phyloP scores from a whole-genome alignment of 2,797 vertebrate species.

The Triplophysa bombifrons region DNA sequence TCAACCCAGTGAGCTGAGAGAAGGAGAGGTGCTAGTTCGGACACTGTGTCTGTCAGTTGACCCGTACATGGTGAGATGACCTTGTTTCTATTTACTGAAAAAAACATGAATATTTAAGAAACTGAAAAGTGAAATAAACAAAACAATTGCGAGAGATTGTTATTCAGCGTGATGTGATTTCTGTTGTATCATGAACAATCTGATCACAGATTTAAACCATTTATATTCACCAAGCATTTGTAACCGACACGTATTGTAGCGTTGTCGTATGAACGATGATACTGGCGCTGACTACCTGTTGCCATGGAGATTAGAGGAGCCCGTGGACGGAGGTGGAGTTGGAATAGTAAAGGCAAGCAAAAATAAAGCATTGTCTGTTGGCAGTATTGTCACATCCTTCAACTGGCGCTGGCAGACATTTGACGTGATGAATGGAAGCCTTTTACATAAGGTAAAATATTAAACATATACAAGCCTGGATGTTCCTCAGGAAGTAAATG shows the following conservation, averaged over 20 bases:
- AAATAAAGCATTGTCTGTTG: constrained; percentile 66
- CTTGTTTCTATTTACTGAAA: neutral
- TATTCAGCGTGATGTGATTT: neutral
- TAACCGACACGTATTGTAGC: constrained; percentile 70
- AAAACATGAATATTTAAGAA: too few species aligned
- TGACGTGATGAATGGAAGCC: constrained; percentile 78
- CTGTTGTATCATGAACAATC: too few species aligned
- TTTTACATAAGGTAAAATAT: constrained; percentile 83
- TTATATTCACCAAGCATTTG: neutral
- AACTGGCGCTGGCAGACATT: constrained; percentile 92
- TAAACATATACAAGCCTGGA: neutral
- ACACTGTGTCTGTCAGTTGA: constrained; percentile 94
- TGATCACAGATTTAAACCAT: too few species aligned
- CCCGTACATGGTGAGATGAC: constrained; percentile 90
- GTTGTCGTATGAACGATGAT: constrained; percentile 93
- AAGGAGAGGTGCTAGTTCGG: constrained; percentile 82
- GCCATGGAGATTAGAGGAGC: constrained; percentile 84
- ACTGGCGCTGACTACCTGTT: constrained; percentile 82
- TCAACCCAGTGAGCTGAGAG: constrained; percentile 72
- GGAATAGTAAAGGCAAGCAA: constrained; percentile 87
- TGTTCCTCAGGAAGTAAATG: neutral
- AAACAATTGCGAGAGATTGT: too few species aligned
- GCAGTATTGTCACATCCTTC: constrained; percentile 86
- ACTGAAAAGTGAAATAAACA: too few species aligned
- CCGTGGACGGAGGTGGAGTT: constrained; percentile 86